phyloP scores from a whole-genome alignment of 2,113 vertebrate genomes.

The Labrus mixtus region DNA sequence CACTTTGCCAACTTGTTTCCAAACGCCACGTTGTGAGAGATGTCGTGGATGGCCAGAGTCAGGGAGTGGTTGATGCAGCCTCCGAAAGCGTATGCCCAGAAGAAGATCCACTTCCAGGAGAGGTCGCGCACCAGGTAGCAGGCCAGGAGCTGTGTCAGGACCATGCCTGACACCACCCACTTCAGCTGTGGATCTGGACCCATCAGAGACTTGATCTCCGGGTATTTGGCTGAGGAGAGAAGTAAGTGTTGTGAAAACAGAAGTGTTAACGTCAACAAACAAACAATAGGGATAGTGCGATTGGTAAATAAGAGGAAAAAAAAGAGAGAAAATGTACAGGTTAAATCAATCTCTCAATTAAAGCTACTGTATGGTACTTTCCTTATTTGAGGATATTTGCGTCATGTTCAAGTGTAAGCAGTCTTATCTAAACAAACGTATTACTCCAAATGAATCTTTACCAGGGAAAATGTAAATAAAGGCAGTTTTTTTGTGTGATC shows the following conservation, averaged over 20 bases:
- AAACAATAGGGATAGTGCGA: too few relatives aligned
- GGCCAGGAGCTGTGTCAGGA: conserved; percentile 89
- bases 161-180: conserved; percentile 94
- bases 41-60: conserved; percentile 97
- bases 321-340: too few relatives aligned
- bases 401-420: too few relatives aligned
- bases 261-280: too few relatives aligned
- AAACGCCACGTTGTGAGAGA: conserved; percentile 96
- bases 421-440: too few relatives aligned
- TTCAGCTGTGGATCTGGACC: conserved; percentile 93
- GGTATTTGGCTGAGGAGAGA: conserved; percentile 91
- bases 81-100: conserved; percentile 95
- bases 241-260: neutral
- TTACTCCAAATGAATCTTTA: too few relatives aligned
- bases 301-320: too few relatives aligned
- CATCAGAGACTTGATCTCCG: conserved; percentile 95
- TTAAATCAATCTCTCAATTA: too few relatives aligned
- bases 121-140: conserved; percentile 90
- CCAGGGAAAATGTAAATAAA: too few relatives aligned
- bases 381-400: too few relatives aligned
- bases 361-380: too few relatives aligned
- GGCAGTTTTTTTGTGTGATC: too few relatives aligned
- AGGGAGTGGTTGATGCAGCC: conserved; percentile 96
- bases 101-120: conserved; percentile 95
- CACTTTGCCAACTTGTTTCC: conserved; percentile 87